phyloP scores from a whole-genome alignment of 2,113 vertebrate genomes.

The Litocranius walleri region DNA sequence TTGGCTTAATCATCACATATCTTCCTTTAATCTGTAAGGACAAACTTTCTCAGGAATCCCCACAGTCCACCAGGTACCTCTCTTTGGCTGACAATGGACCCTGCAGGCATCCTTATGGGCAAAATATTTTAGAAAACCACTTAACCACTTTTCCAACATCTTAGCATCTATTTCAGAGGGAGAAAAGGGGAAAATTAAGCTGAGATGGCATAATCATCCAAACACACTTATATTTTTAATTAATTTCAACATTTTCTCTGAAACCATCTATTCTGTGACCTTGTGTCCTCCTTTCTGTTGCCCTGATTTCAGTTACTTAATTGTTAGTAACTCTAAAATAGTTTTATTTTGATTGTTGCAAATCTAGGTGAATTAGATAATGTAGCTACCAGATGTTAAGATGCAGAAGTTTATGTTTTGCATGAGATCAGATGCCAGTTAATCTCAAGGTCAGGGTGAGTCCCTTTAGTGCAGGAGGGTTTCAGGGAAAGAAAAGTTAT shows the following conservation, averaged over 20 bases:
- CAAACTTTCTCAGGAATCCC: background rate
- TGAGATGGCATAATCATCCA: background rate
- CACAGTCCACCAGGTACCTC: background rate
- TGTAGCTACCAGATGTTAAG: background rate
- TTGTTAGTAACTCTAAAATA: background rate
- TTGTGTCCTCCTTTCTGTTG: background rate
- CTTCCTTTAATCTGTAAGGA: background rate
- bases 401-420: background rate
- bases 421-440: background rate
- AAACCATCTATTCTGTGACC: background rate
- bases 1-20: background rate
- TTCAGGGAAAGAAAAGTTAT: background rate
- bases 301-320: background rate
- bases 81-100: background rate
- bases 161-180: background rate
- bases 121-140: background rate
- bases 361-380: background rate
- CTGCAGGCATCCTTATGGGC: background rate
- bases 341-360: background rate
- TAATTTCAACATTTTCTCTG: background rate
- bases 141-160: background rate
- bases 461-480: fast-evolving
- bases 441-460: background rate
- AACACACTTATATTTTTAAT: background rate
- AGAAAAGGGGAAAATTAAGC: background rate